Evolutionary conservation across 92 coral and sea anemone genomes (phyloP).

Genomic region (Anthopleura xanthogrammica): DNA sequence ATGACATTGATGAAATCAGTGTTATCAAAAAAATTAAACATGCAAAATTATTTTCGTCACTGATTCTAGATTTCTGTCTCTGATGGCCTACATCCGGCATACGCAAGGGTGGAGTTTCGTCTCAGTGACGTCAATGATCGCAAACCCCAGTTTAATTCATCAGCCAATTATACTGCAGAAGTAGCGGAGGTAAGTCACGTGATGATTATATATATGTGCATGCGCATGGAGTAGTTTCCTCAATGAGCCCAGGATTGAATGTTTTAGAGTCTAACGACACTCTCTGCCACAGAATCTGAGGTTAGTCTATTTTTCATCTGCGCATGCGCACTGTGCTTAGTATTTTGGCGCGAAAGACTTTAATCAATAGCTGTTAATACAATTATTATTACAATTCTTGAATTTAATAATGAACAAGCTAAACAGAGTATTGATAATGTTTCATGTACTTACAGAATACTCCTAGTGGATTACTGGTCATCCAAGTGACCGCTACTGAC

Average conservation of each 20-base stretch:
- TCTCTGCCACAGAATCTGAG: no score
- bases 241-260: background rate
- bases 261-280: background rate
- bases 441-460: conserved; percentile 56
- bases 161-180: conserved; percentile 61
- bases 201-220: background rate
- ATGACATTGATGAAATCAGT: background rate
- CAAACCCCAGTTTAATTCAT: conserved; percentile 71
- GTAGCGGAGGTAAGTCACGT: conserved; percentile 73
- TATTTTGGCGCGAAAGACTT: background rate
- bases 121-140: conserved; percentile 87
- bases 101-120: conserved; percentile 57
- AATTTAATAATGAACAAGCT: background rate
- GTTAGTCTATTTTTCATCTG: background rate
- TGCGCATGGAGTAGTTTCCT: background rate
- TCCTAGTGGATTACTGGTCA: conserved; percentile 69
- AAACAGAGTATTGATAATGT: background rate
- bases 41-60: background rate
- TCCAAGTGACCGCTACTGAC: conserved; percentile 81
- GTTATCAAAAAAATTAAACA: background rate
- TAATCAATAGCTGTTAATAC: no score
- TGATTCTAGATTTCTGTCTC: conserved; percentile 63
- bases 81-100: conserved; percentile 64
- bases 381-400: no score
- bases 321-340: background rate